Evolutionary conservation across 2,113 vertebrate genomes (phyloP).

Genomic region (Excalfactoria chinensis): DNA sequence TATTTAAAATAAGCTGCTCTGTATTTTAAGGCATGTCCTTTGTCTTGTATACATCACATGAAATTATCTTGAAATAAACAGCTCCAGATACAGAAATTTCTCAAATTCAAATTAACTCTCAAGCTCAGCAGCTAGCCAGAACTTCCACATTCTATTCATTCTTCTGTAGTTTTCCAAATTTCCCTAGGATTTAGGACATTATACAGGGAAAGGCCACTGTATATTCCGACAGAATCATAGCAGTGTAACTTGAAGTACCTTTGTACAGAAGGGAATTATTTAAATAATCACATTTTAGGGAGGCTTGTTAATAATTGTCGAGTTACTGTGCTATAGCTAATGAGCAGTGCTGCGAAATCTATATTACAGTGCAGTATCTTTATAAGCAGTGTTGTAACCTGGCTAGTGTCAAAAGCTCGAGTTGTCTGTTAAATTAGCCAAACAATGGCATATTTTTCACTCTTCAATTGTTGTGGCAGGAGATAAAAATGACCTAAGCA

Average conservation of each 20-base stretch:
- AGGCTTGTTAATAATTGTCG: not conserved
- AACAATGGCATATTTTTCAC: not conserved
- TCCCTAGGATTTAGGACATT: not conserved
- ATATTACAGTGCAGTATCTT: not conserved
- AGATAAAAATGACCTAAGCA: slow-evolving; percentile 61
- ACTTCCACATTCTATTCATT: not conserved
- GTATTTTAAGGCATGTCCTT: not conserved
- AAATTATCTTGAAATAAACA: not conserved
- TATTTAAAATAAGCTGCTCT: not conserved
- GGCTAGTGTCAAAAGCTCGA: not conserved
- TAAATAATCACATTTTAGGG: not conserved
- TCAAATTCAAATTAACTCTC: not conserved
- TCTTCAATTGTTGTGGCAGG: slow-evolving; percentile 3
- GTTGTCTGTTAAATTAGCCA: not conserved
- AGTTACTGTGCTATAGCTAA: not conserved
- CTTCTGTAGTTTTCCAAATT: not conserved
- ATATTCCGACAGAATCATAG: not conserved
- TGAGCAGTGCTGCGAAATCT: not conserved
- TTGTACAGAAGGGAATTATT: not conserved
- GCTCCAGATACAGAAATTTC: not conserved
- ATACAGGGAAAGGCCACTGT: not conserved
- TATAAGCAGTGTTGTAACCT: not conserved
- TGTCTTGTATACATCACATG: not conserved
- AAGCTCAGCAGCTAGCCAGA: not conserved
- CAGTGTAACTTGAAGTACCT: not conserved